Evolutionary conservation across 2,888 invertebrate genomes (phyloP).

Genomic region (Eupithecia dodoneata): DNA sequence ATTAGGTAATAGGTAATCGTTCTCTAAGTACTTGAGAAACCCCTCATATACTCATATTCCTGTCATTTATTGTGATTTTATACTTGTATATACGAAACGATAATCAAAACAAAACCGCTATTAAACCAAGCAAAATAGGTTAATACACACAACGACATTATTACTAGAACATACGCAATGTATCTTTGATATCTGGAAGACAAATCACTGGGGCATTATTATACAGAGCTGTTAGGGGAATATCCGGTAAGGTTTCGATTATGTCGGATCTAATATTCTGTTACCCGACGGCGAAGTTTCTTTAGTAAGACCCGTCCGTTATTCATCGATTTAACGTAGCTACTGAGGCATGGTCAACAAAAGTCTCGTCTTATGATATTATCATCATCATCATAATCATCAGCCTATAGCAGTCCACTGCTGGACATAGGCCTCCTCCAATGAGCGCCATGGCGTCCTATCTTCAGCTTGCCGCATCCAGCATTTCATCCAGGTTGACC

Average conservation of each 20-base stretch:
- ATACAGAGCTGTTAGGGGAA: slow-evolving; percentile 17
- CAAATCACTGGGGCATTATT: slow-evolving; percentile 39
- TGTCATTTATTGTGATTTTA: too few relatives aligned
- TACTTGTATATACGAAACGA: too few relatives aligned
- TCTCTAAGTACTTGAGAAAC: too few relatives aligned
- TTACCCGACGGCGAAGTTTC: not conserved
- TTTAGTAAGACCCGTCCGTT: not conserved
- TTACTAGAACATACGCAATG: slow-evolving; percentile 39
- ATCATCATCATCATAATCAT: too few relatives aligned
- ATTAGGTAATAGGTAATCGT: not conserved
- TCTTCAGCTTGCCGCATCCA: too few relatives aligned
- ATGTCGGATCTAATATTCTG: slow-evolving; percentile 5
- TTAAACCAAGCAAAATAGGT: slow-evolving; percentile 29
- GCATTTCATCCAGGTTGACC: too few relatives aligned
- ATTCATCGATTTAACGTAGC: not conserved
- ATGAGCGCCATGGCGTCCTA: too few relatives aligned
- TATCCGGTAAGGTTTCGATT: slow-evolving; percentile 12
- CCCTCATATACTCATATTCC: too few relatives aligned
- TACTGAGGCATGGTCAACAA: not conserved
- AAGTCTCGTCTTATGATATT: not conserved
- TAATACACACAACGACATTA: slow-evolving; percentile 40
- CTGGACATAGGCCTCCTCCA: too few relatives aligned
- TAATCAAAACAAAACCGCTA: not conserved
- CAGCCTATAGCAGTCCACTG: too few relatives aligned
- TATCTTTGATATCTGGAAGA: slow-evolving; percentile 42